Conservation (phyloP, 2,888 invertebrate genomes). For the Marasmarcha lunaedactyla region DNA sequence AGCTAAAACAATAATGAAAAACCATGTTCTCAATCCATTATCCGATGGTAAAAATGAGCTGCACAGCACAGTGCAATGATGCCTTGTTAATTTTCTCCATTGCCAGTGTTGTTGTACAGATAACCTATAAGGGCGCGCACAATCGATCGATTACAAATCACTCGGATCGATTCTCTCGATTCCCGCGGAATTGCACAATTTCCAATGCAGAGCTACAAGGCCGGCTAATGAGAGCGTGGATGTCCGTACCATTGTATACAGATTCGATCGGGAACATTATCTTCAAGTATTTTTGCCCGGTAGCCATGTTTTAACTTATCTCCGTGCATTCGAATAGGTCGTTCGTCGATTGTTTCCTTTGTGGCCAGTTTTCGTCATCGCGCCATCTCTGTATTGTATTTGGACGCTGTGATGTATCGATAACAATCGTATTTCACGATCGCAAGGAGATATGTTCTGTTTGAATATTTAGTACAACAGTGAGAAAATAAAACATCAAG, state of each 20-base stretch:
- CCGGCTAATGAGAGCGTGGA: conserved; percentile 65
- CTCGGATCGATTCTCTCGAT: conserved; percentile 38
- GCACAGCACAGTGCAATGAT: conserved; percentile 2
- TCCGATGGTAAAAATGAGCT: too few relatives aligned
- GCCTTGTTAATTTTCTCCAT: neutral
- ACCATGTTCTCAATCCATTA: too few relatives aligned
- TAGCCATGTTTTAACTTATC: conserved; percentile 62
- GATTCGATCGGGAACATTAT: conserved; percentile 51
- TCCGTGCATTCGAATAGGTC: conserved; percentile 39
- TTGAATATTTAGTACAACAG: conserved; percentile 2
- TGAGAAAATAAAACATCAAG: too few relatives aligned
- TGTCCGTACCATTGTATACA: conserved; percentile 59
- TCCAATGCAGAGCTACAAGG: conserved; percentile 36
- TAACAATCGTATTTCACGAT: conserved; percentile 22
- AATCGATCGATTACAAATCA: conserved; percentile 47
- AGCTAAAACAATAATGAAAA: too few relatives aligned
- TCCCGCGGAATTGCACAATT: conserved; percentile 53
- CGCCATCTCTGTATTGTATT: conserved; percentile 19
- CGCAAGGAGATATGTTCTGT: conserved; percentile 18
- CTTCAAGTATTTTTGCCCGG: conserved; percentile 55
- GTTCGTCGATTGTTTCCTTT: conserved; percentile 45
- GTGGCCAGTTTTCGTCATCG: conserved; percentile 45
- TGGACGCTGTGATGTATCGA: conserved; percentile 22
- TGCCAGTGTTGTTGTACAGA: neutral
- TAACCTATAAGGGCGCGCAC: conserved; percentile 13